These are phyloP conservation scores for Microcebus lehilahytsara DNA, from an alignment of 2,113 vertebrate genomes.

Conservation along the genomic window DNA sequence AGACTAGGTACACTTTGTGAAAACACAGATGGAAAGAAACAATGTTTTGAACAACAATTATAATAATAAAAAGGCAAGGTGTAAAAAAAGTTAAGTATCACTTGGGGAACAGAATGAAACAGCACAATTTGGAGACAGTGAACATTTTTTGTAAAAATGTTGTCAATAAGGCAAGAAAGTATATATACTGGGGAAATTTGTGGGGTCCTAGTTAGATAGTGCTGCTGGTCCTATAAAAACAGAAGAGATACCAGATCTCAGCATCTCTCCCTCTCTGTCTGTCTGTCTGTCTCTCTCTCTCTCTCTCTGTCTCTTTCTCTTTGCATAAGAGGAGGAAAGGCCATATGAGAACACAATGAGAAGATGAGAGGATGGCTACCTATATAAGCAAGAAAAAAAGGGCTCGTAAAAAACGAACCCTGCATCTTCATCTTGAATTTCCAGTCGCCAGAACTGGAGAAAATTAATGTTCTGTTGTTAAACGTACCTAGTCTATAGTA, in stretches of 20 bases:
- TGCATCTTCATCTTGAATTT: background rate
- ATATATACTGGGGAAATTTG: background rate
- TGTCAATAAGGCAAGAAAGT: background rate
- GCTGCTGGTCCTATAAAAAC: background rate
- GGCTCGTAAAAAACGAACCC: background rate
- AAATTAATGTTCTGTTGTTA: background rate
- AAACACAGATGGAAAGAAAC: background rate
- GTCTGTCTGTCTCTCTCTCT: background rate
- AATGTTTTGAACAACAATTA: background rate
- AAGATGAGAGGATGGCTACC: background rate
- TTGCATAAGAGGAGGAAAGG: background rate
- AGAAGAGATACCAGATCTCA: background rate
- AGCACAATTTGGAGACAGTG: background rate
- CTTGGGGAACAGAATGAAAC: background rate
- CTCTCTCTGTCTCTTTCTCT: background rate
- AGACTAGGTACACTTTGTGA: background rate
- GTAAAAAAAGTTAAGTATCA: background rate
- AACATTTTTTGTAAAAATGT: background rate
- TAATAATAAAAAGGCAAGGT: background rate
- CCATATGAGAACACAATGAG: background rate
- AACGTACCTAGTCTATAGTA: background rate
- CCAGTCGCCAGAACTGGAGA: background rate
- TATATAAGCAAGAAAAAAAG: background rate
- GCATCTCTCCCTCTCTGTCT: background rate
- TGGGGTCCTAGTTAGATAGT: background rate